These are phyloP conservation scores for Ganaspis sp. DNA, from an alignment of 1,140 invertebrate species.

Conservation along the genomic window DNA sequence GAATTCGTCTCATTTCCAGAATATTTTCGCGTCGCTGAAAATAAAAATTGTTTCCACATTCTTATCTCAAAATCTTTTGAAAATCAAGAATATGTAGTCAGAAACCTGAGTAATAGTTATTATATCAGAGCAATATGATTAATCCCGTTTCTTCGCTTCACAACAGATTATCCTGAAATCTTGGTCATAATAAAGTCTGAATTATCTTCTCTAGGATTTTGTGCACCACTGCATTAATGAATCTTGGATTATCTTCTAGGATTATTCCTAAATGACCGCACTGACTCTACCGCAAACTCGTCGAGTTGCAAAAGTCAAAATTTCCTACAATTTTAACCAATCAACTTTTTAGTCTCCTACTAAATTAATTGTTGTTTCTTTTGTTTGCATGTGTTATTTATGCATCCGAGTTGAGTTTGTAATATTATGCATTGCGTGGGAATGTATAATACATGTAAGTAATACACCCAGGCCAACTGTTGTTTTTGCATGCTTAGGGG, in stretches of 20 bases:
- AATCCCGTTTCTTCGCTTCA: neutral
- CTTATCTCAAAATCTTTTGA: too few relatives aligned
- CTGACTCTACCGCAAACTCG: neutral
- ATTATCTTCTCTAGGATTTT: constrained; percentile 2
- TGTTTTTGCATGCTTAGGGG: constrained; percentile 10
- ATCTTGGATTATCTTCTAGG: neutral
- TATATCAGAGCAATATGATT: neutral
- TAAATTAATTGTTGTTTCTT: neutral
- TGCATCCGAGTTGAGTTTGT: neutral
- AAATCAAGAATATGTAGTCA: too few relatives aligned
- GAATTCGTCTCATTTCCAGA: too few relatives aligned
- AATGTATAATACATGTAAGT: constrained; percentile 19
- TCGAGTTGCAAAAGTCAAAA: neutral
- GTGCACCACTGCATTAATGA: neutral
- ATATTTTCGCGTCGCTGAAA: too few relatives aligned
- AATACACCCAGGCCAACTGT: constrained; percentile 13
- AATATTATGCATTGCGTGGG: constrained; percentile 18
- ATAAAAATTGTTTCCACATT: too few relatives aligned
- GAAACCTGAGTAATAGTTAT: neutral
- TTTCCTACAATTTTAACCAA: neutral
- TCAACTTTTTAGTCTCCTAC: neutral
- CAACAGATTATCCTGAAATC: neutral
- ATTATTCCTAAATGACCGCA: constrained; percentile 4
- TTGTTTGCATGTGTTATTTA: neutral
- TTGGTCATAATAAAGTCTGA: neutral